A percentile compares a stretch with the other conserved stretches of the same genome.
Evolutionary conservation across 2,113 vertebrate species (phyloP).

Genomic region (Picathartes gymnocephalus): DNA sequence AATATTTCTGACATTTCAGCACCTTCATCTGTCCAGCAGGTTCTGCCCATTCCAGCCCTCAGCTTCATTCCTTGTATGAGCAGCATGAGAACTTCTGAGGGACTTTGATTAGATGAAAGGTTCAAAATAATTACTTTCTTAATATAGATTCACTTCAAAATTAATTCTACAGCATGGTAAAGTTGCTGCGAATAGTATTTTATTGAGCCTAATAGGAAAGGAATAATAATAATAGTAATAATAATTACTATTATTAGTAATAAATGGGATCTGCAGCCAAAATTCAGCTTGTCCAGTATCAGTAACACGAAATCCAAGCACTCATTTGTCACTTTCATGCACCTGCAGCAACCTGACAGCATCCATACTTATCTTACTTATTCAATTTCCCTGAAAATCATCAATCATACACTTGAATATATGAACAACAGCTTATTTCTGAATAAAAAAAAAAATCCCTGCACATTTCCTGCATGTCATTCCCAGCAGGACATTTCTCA

Average conservation of each 20-base stretch:
- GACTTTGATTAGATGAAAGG: background rate
- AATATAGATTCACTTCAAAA: background rate
- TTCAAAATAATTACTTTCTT: background rate
- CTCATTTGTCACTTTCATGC: background rate
- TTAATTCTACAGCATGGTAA: background rate
- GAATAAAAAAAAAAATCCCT: background rate
- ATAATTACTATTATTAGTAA: no score
- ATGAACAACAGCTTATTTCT: background rate
- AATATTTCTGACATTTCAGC: background rate
- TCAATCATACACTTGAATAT: background rate
- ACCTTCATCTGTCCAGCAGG: background rate
- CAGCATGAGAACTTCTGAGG: background rate
- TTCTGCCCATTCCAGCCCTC: background rate
- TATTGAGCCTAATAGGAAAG: background rate
- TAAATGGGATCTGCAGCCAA: background rate
- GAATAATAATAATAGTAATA: background rate
- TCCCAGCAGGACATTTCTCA: background rate
- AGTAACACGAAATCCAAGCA: background rate
- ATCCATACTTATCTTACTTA: background rate
- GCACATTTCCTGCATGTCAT: background rate
- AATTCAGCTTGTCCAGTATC: background rate
- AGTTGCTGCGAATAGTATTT: background rate
- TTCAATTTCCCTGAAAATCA: background rate
- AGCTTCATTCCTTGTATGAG: background rate
- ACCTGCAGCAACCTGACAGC: background rate